A percentile compares a stretch with the other conserved stretches of the same genome.
These are phyloP conservation scores for Hemitrygon akajei DNA, from an alignment of 2,797 vertebrate species.

Conservation along the genomic window DNA sequence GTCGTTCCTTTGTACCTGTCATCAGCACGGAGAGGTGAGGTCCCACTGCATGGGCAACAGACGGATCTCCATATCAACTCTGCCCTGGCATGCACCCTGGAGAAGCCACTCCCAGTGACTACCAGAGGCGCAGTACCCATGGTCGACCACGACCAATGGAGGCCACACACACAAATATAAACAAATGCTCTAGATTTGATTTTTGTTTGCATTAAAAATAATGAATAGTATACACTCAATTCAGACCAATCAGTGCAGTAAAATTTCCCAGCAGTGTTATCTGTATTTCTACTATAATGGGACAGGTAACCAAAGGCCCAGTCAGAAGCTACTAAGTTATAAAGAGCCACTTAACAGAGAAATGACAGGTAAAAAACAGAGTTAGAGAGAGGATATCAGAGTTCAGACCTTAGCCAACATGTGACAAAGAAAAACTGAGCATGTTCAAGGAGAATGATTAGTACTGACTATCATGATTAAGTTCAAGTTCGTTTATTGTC, in stretches of 20 bases:
- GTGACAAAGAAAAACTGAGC: background rate
- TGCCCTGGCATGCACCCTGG: too few relatives aligned
- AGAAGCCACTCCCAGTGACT: too few relatives aligned
- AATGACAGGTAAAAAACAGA: background rate
- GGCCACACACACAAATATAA: too few relatives aligned
- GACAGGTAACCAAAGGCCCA: background rate
- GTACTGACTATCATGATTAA: too few relatives aligned
- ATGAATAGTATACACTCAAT: background rate
- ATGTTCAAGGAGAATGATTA: background rate
- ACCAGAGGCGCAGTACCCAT: too few relatives aligned
- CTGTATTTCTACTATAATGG: background rate
- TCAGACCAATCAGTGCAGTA: background rate
- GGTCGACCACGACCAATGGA: too few relatives aligned
- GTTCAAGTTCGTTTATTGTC: too few relatives aligned
- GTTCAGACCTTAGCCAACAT: background rate
- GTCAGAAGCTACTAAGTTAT: background rate
- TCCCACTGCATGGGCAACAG: too few relatives aligned
- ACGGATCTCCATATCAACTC: too few relatives aligned
- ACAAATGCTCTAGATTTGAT: background rate
- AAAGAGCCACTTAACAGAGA: background rate
- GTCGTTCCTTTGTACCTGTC: too few relatives aligned
- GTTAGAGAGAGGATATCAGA: background rate
- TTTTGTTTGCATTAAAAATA: background rate
- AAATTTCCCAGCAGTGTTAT: background rate
- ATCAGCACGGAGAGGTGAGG: too few relatives aligned